phyloP scores from a whole-genome alignment of 2,113 vertebrate genomes.

The Brachypteracias leptosomus region DNA sequence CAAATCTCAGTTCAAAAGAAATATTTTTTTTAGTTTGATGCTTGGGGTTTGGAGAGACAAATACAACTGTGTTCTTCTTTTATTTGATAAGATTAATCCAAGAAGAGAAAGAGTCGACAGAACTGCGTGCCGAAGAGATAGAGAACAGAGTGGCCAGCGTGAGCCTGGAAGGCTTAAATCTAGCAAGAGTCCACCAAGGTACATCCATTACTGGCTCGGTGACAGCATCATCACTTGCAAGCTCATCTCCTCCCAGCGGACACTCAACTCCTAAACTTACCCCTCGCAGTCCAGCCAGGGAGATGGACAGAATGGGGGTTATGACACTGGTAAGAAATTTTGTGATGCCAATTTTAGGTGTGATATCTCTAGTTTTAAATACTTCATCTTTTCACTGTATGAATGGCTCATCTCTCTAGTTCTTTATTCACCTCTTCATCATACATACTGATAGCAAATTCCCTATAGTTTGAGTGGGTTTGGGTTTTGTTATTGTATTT shows the following conservation, averaged over 20 bases:
- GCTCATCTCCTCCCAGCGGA: conserved; percentile 96
- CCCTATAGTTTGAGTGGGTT: background rate
- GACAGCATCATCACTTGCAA: conserved; percentile 94
- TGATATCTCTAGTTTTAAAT: background rate
- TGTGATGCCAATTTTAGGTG: background rate
- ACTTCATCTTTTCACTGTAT: background rate
- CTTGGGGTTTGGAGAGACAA: background rate
- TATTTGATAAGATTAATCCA: conserved; percentile 87
- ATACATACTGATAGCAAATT: background rate
- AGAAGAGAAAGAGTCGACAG: conserved; percentile 98
- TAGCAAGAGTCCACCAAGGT: conserved; percentile 90
- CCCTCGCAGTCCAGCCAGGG: conserved; percentile 89
- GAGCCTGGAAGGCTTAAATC: conserved; percentile 94
- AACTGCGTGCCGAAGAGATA: conserved; percentile 96
- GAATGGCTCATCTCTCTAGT: background rate
- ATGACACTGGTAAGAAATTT: conserved; percentile 90
- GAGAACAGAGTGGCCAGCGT: conserved; percentile 97
- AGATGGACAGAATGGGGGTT: conserved; percentile 98
- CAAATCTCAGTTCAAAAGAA: background rate
- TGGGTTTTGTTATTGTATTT: background rate
- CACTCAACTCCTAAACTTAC: conserved; percentile 96
- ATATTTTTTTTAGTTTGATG: background rate
- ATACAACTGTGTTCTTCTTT: background rate
- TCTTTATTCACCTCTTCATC: background rate
- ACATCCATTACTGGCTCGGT: conserved; percentile 94